A percentile compares a stretch with the other conserved stretches of the same genome.
Evolutionary conservation across 1,140 invertebrate species (phyloP).

Genomic region (Papilio glaucus): DNA sequence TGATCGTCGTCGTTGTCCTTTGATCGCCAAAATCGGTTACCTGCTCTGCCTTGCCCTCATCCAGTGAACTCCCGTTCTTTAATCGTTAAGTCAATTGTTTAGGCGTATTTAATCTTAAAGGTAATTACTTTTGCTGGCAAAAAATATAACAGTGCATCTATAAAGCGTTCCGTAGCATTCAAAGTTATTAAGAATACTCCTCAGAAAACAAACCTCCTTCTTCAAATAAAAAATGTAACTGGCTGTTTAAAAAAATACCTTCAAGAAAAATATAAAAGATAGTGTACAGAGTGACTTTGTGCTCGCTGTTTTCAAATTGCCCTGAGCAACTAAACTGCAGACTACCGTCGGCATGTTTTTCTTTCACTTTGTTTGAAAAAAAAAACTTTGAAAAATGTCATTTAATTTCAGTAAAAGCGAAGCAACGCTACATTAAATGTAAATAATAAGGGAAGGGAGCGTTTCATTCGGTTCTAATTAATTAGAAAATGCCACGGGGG

Average conservation of each 20-base stretch:
- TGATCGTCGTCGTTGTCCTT: no score
- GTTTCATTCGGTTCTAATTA: slow-evolving; percentile 54
- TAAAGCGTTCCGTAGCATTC: slow-evolving; percentile 6
- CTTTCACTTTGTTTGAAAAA: slow-evolving; percentile 21
- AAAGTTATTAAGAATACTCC: slow-evolving; percentile 27
- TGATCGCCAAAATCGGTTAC: no score
- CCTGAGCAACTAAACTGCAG: slow-evolving; percentile 22
- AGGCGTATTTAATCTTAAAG: no score
- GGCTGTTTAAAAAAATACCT: slow-evolving; percentile 19
- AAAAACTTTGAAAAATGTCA: slow-evolving; percentile 34
- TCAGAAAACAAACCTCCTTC: slow-evolving; percentile 4
- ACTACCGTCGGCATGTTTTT: slow-evolving; percentile 18
- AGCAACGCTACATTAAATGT: slow-evolving; percentile 37
- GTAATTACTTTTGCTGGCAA: neutral
- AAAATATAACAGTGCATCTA: neutral
- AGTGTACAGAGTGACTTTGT: slow-evolving; percentile 28
- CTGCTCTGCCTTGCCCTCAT: no score
- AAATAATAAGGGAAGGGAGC: slow-evolving; percentile 49
- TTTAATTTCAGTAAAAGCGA: slow-evolving; percentile 37
- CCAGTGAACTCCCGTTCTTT: no score
- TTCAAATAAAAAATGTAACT: slow-evolving; percentile 20
- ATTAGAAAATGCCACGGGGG: slow-evolving; percentile 48
- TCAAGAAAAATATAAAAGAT: slow-evolving; percentile 33
- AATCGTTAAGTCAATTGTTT: no score
- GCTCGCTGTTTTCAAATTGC: slow-evolving; percentile 27